Evolutionary conservation across 2,888 invertebrate species (phyloP).

Genomic region (Apamea sordens): DNA sequence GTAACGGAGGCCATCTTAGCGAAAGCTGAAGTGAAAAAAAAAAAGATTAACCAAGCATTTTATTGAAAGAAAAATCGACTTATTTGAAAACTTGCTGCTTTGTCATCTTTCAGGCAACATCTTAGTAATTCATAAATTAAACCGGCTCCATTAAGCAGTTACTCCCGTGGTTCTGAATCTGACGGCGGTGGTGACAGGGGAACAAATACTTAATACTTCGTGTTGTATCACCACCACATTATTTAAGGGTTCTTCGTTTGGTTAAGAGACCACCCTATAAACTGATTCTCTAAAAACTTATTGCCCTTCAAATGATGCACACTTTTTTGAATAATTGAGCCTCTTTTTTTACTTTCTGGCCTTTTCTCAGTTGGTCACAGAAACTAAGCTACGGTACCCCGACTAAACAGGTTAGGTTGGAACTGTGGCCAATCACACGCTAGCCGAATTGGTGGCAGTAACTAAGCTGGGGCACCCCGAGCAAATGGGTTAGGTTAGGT

Average conservation of each 20-base stretch:
- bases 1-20: not conserved
- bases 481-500: too few relatives aligned
- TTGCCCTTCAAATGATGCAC: not conserved
- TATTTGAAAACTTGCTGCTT: too few relatives aligned
- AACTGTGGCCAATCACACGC: not conserved
- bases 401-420: not conserved
- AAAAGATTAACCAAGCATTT: not conserved
- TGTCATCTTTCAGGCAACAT: not conserved
- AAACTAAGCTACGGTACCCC: not conserved
- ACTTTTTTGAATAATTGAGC: not conserved
- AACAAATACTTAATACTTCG: not conserved
- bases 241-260: too few relatives aligned
- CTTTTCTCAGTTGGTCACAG: not conserved
- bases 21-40: not conserved
- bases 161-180: not conserved
- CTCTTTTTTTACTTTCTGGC: not conserved
- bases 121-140: not conserved
- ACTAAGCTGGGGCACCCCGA: too few relatives aligned
- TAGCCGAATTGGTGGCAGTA: too few relatives aligned
- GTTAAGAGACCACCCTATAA: not conserved
- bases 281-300: not conserved
- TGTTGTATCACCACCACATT: not conserved
- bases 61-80: not conserved
- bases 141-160: not conserved
- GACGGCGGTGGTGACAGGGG: not conserved